A percentile compares a stretch with the other conserved stretches of the same genome.
phyloP scores from a whole-genome alignment of 2,888 invertebrate genomes.

The Amblyteles armatorius region DNA sequence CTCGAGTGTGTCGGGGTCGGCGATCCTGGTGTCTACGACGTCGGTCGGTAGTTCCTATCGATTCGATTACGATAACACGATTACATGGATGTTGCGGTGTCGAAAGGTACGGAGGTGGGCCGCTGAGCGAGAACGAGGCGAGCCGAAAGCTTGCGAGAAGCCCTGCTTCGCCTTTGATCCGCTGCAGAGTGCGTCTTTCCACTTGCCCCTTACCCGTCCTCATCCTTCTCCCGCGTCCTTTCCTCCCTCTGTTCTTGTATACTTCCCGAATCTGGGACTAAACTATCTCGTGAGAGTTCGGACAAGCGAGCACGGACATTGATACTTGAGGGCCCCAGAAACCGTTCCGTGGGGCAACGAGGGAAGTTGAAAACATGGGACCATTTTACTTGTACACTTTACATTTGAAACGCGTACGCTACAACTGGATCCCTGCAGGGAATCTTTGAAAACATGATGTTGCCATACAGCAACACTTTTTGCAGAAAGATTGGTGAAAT shows the following conservation, averaged over 20 bases:
- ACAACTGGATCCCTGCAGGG: no score
- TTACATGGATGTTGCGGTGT: constrained; percentile 63
- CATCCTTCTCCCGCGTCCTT: constrained; percentile 17
- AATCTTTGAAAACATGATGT: no score
- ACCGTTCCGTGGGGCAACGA: background rate
- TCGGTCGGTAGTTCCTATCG: constrained; percentile 65
- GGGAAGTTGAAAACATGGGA: background rate
- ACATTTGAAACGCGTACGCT: no score
- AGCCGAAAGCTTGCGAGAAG: constrained; percentile 58
- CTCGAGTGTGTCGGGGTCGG: constrained; percentile 59
- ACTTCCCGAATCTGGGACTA: background rate
- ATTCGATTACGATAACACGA: constrained; percentile 67
- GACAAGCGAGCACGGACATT: constrained; percentile 13
- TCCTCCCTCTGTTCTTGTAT: constrained; percentile 10
- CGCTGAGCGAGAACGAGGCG: constrained; percentile 36
- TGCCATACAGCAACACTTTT: no score
- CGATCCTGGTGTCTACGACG: constrained; percentile 56
- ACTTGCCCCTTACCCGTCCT: constrained; percentile 41
- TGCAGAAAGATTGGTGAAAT: no score
- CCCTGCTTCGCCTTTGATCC: constrained; percentile 63
- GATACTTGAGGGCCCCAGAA: background rate
- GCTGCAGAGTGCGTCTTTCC: constrained; percentile 58
- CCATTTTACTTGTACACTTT: no score
- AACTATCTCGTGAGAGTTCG: constrained; percentile 24
- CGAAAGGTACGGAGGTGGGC: constrained; percentile 43